Base-by-base conservation (phyloP, 2,113 vertebrate species). In the Actenoides lindsayi region DNA sequence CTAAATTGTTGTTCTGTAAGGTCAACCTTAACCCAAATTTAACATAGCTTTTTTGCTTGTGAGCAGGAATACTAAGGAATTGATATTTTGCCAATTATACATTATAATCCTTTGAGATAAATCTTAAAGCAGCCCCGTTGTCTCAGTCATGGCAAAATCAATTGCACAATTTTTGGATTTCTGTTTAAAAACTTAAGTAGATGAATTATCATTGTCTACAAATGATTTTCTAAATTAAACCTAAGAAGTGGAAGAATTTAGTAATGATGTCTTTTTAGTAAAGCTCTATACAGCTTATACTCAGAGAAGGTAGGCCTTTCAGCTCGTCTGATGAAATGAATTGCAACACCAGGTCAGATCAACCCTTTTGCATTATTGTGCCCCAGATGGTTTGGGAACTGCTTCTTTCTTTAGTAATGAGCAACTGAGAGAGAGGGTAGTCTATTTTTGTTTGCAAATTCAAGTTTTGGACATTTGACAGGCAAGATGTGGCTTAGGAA, bases 121-220 rank as follows among this genome's bases (percentile, higher is more conserved):
- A 96, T 20, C 86, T 92, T 15, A 88, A 86, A 62, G 56, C 86
- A 95, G 41, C 68, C 62, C 69, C 1, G 4, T 76, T 57, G 78
- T 89, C 87, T 95, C 30, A 5, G 46, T 69, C 90, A 93, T 60
- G 86, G 84, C 79, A 82, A 71, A 93, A 94, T 80, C 79, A 74
- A 79, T 71, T 90, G 78, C 90, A 91, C 76, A 68, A 65, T 91
- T 95, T 78, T 77, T 89, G 94, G 73, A 74, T 96, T 94, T 94
- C 89, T 94, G 54, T 71, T 53, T 87, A 62, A 97, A 96, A 87
- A 50, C 82, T 68, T 92, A 80, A 96, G 76, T 67, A 60, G 59
- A 79, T 50, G 78, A 93, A 93, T 65, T 76, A 70, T 82, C 86
- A 54, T 50, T 88, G 79, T 44, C 90, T 93, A 95, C 62, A 93